phyloP scores from a whole-genome alignment of 2,113 vertebrate genomes.

The Merops nubicus region DNA sequence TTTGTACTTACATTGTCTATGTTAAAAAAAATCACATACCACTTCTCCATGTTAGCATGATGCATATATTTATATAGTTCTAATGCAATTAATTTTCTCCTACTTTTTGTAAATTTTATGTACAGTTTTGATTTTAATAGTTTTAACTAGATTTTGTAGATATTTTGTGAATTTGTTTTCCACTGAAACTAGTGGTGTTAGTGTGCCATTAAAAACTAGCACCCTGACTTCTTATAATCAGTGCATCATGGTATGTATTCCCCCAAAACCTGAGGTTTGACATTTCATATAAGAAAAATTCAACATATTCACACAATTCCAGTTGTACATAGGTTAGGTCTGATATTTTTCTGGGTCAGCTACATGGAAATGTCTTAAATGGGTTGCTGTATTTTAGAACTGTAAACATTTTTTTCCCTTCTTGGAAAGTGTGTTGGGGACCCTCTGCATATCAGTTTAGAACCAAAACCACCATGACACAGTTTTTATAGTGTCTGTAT shows the following conservation, averaged over 20 bases:
- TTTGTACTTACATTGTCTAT: constrained; percentile 66
- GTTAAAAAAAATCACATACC: constrained; percentile 63
- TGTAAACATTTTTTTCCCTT: constrained; percentile 87
- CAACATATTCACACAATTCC: constrained; percentile 70
- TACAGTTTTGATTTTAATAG: constrained; percentile 98
- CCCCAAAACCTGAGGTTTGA: constrained; percentile 40
- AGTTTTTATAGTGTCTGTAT: constrained; percentile 93
- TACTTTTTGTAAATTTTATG: constrained; percentile 93
- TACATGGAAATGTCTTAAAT: constrained; percentile 84
- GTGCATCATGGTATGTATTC: constrained; percentile 79
- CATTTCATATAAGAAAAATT: constrained; percentile 70
- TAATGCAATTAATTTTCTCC: constrained; percentile 78
- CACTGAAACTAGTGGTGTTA: constrained; percentile 76
- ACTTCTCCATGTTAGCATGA: constrained; percentile 78
- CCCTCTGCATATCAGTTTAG: constrained; percentile 88
- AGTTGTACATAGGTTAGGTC: constrained; percentile 78
- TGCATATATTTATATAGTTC: constrained; percentile 90
- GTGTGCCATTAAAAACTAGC: constrained; percentile 81
- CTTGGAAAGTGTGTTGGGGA: constrained; percentile 89
- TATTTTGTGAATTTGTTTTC: constrained; percentile 89
- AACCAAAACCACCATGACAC: constrained; percentile 91
- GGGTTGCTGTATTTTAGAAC: constrained; percentile 90
- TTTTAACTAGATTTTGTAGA: constrained; percentile 92
- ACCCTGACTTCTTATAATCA: constrained; percentile 66
- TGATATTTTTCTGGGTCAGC: constrained; percentile 75